A percentile compares a stretch with the other conserved stretches of the same genome.
Evolutionary conservation across 2,797 vertebrate genomes (phyloP).

Genomic region (Valencia hispanica): DNA sequence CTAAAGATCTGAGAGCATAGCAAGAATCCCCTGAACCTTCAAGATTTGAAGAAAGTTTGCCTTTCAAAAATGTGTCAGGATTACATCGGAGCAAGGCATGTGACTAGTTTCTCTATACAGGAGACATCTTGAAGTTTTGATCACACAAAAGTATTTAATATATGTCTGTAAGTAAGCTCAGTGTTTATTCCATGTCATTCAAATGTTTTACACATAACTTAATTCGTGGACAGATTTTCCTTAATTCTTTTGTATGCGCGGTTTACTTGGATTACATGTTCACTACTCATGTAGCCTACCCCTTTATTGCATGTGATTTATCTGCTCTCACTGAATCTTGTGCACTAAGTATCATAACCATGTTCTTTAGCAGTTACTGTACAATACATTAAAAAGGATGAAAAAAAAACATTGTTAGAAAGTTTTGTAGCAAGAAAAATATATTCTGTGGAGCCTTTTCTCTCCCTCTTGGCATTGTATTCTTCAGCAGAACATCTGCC

Average conservation of each 20-base stretch:
- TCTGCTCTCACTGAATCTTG: neutral
- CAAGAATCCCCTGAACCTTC: too few species aligned
- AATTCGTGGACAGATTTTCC: neutral
- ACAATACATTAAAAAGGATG: neutral
- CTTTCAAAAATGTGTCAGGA: too few species aligned
- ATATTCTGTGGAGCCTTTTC: conserved; percentile 20
- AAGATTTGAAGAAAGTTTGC: too few species aligned
- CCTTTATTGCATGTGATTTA: neutral
- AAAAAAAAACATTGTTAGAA: neutral
- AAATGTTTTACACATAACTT: neutral
- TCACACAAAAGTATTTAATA: too few species aligned
- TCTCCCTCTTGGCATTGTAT: conserved; percentile 44
- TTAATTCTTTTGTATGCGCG: too few species aligned
- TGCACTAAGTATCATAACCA: neutral
- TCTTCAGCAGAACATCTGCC: conserved; percentile 48
- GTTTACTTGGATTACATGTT: neutral
- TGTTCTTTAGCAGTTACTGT: neutral
- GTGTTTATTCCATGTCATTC: too few species aligned
- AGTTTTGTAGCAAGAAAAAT: conserved; percentile 26
- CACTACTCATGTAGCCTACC: neutral
- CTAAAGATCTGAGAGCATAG: too few species aligned
- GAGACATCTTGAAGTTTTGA: too few species aligned
- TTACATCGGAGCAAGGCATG: too few species aligned
- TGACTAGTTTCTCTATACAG: neutral
- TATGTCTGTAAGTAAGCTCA: too few species aligned